Base-by-base conservation (phyloP, 2,113 vertebrate genomes). In the Neofelis nebulosa region DNA sequence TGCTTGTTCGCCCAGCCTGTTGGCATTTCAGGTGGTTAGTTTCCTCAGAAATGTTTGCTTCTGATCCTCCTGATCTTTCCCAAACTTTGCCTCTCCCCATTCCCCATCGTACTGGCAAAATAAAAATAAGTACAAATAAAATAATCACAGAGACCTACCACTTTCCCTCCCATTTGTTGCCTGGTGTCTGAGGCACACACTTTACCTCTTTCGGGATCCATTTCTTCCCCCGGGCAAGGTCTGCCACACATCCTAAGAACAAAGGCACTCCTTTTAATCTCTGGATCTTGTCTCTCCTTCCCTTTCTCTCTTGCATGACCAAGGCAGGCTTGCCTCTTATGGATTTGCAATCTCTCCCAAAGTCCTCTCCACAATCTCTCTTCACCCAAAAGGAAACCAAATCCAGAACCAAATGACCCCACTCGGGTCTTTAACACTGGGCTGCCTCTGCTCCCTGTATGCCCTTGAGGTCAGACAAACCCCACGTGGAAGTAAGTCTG, bases 321-420 rank as follows among this genome's bases (percentile, higher is more conserved):
- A 38, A 78, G 19, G 16, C 33, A 93, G 92, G 90, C 94, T 95
- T 97, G 92, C 91, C 85, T 76, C 96, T 88, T n/a, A 16, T 12
- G 29, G 29, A 89, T 91, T 36, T 76, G 45, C 45, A 79, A 36
- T 79, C 89, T 98, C 85, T 97, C 0, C 3, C 95, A 91, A 96
- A 97, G 94, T 68, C 27, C 33, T 96, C 74, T 96, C 86, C 84
- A 89, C 88, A 96, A 97, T 82, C 94, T 97, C 94, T 94, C 97
- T 98, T 97, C 97, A 97, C 94, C 97, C 94, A 94, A 96, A 9
- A n/a, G 83, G 52, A 97, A 93, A 95, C 76, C 85, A 73, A 97
- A 95, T 97, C 96, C 94, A 98, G 97, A 98, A 92, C 93, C 45
- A 94, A 94, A 82, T 94, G 98, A 98, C 91, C 96, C 98, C 95